Base-by-base conservation (phyloP, 2,888 invertebrate species). In the Xiphydria camelus region DNA sequence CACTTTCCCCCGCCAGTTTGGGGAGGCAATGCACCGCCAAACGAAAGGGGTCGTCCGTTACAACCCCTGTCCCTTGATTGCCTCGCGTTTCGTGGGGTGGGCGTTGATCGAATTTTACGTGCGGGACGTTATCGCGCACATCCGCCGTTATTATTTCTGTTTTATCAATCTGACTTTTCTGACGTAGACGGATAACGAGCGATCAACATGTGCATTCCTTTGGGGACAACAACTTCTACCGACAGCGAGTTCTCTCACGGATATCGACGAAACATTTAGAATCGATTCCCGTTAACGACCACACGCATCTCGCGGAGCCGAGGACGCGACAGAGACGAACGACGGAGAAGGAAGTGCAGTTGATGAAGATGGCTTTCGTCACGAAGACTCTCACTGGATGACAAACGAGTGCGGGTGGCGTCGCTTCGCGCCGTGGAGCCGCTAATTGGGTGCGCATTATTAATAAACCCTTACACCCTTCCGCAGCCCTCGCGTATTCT, bases 361-460 rank as follows among this genome's bases (percentile, higher is more conserved):
- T 45, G 44, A 39, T 20, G 49, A 42, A 48, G 47, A 53, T 45
- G 56, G 52, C 58, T 62, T 62, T 60, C 60, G 48, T 62, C 61
- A 47, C 29, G 36, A 37, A 34, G 40, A 41, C 37, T 42, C n/a
- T n/a, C 44, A 33, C n/a, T 31, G 44, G 50, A 56, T 62, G 60
- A 61, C 60, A 62, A 56, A 62, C 41, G 60, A 49, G 55, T 32
- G 15, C 41, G 46, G 41, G 38, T 41, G 57, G 59, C 55, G 49
- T 45, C 44, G 49, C 53, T 40, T 35, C 51, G 35, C 47, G 49
- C 53, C 55, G 42, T 41, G 51, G 55, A 44, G 38, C 44, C 48
- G 51, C 52, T 61, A 61, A 61, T 61, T 61, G 61, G 58, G 62
- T 49, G 55, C 54, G 57, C 58, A 60, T 61, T 60, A 62, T 60